Evolutionary conservation across 2,888 invertebrate genomes (phyloP), one percentile per base, ranked within the genome.

Genomic region (Exephanes ischioxanthus): DNA sequence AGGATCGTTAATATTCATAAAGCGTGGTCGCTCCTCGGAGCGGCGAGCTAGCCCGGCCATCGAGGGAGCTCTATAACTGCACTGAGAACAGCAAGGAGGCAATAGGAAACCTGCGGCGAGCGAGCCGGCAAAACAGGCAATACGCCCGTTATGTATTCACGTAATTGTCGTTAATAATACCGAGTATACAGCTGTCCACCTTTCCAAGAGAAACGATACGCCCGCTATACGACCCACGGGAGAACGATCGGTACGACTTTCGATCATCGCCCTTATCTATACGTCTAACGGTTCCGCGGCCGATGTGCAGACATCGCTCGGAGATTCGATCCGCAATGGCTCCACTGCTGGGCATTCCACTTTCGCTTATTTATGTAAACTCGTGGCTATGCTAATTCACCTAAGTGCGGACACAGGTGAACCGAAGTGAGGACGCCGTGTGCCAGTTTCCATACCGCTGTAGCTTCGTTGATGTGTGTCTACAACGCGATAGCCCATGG

Each of bases 1-100:
- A 75, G 70, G 71, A 80, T 83, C 89, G 88, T 90, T 89, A 89
- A 90, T 90, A 90, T 90, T 90, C 90, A 90, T 90, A 90, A 87
- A 87, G 83, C 77, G 80, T 66, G 80, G 72, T 51, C 79, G 80
- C 73, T 66, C 78, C 58, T 83, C 80, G 76, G 70, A 55, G 68
- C 37, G 72, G 66, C 72, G 48, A 70, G 77, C 33, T 71, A 66
- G n/a, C 37, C 67, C 58, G 22, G 77, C 71, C 30, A 85, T 78
- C 73, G 81, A 51, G 70, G 71, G 66, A 73, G 63, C 70, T 55
- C 55, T 58, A 58, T 51, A 77, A 67, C 41, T 16, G 61, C 76
- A 45, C 68, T 45, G 48, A 72, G 67, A 33, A 30, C 61, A 72
- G 75, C 55, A 67, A 55, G 66, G 45, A 72, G 75, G 68, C 48